These are phyloP conservation scores for Drosophila flavopinicola DNA, from an alignment of 2,888 invertebrate species.

Conservation along the genomic window DNA sequence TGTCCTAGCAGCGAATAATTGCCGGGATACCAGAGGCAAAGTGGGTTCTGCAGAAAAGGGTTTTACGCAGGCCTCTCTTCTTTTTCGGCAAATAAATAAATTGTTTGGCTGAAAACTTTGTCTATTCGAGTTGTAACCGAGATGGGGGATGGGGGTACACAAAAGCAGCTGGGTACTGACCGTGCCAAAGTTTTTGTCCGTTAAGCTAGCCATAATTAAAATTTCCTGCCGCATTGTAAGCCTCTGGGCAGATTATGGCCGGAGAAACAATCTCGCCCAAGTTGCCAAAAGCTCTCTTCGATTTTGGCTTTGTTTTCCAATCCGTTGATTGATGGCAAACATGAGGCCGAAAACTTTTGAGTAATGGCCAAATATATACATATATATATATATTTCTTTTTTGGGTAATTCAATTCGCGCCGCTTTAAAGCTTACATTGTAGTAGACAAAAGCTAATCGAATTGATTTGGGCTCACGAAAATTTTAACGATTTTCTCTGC, in stretches of 20 bases:
- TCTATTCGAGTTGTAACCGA: slow-evolving; percentile 38
- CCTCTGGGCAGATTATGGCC: slow-evolving; percentile 60
- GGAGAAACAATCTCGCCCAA: slow-evolving; percentile 34
- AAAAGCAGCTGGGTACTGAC: slow-evolving; percentile 38
- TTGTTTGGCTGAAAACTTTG: slow-evolving; percentile 63
- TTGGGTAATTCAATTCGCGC: slow-evolving; percentile 36
- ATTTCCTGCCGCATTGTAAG: slow-evolving; percentile 67
- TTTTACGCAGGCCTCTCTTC: slow-evolving; percentile 32
- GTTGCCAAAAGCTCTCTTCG: slow-evolving; percentile 13
- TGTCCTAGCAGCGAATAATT: slow-evolving; percentile 50
- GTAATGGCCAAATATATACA: slow-evolving; percentile 26
- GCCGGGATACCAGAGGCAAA: slow-evolving; percentile 24
- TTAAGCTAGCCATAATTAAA: slow-evolving; percentile 76
- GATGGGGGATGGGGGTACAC: not conserved
- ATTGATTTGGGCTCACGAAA: slow-evolving; percentile 27
- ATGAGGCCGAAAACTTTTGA: slow-evolving; percentile 48
- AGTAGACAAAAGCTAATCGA: slow-evolving; percentile 51
- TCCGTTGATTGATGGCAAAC: slow-evolving; percentile 69
- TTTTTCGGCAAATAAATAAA: slow-evolving; percentile 67
- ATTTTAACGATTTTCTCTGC: not conserved
- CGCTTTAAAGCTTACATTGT: slow-evolving; percentile 55
- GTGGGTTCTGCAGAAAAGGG: slow-evolving; percentile 23
- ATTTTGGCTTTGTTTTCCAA: slow-evolving; percentile 51
- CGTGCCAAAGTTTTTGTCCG: slow-evolving; percentile 57
- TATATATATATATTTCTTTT: not conserved